Evolutionary conservation across 2,888 invertebrate genomes (phyloP), one percentile per base, ranked within the genome.

Genomic region (Iselma pallidipennis): DNA sequence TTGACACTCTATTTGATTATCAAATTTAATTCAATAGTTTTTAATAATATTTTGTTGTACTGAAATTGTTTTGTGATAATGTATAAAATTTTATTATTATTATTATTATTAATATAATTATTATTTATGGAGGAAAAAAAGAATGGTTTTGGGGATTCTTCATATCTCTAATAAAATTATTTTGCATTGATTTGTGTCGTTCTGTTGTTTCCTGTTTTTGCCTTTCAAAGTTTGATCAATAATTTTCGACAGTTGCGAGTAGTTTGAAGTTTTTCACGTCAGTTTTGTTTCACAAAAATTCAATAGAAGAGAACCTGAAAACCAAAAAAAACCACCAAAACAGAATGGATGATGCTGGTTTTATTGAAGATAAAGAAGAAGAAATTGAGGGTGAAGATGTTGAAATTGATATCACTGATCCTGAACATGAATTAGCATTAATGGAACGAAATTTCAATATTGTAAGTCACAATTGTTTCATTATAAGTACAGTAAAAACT

Each of bases 1-100:
- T 42, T 10, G 10, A 42, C 21, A 21, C 10, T 42, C 21, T 21
- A 21, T 21, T 42, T n/a, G n/a, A 10, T 21, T 42, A 42, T 21
- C 19, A 42, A 9, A 42, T 42, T 42, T 9, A 42, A 7, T 21
- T 65, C 52, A 54, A 62, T 58, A 56, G 65, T 51, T 70, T 70
- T 71, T 70, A 71, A 69, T n/a, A n/a, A n/a, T n/a, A n/a, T 74
- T 74, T 42, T 74, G 65, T 72, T 78, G 81, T 81, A 81, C 81
- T 81, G 81, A 81, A 77, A 76, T 78, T 42, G 78, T 78, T 80
- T 81, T 81, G 81, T 81, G 81, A 81, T 81, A 81, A 78, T 76
- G 69, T 77, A 75, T 76, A 76, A 70, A 76, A 75, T 75, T 74
- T 73, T 75, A 76, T 71, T 71, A 71, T n/a, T n/a, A n/a, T n/a